Conservation (phyloP, 92 coral and sea anemone species). For the Nematostella vectensis region DNA sequence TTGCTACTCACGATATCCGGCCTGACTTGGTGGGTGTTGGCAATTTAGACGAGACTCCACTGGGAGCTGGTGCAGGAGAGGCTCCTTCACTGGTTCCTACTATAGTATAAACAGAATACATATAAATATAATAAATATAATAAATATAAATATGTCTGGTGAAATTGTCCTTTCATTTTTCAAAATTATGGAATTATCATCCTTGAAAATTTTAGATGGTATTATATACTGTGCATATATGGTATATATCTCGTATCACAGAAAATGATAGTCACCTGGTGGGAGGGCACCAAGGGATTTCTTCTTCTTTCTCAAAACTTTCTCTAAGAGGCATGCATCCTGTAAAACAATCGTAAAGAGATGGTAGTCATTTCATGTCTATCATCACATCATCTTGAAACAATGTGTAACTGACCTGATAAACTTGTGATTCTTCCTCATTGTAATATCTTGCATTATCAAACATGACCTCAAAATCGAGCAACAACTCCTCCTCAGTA, state of each 20-base stretch:
- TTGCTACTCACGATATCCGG: constrained; percentile 65
- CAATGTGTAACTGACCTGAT: constrained; percentile 81
- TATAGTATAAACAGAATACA: too few species aligned
- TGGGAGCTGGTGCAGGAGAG: constrained; percentile 13
- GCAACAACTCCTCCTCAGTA: constrained; percentile 76
- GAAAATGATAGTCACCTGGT: too few species aligned
- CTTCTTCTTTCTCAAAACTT: constrained; percentile 82
- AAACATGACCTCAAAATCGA: constrained; percentile 99
- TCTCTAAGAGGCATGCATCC: constrained; percentile 94
- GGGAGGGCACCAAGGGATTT: constrained; percentile 79
- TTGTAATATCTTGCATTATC: constrained; percentile 96
- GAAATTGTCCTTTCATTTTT: too few species aligned
- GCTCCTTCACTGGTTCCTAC: constrained; percentile 11
- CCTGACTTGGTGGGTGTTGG: constrained; percentile 93
- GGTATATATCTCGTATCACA: too few species aligned
- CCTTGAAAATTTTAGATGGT: too few species aligned
- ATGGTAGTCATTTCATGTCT: too few species aligned
- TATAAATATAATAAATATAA: too few species aligned
- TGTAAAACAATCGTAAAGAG: constrained; percentile 3
- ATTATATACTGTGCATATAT: too few species aligned
- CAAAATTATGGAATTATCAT: too few species aligned
- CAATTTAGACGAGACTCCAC: constrained; percentile 44
- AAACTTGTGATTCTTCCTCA: constrained; percentile 96
- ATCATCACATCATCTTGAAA: too few species aligned
- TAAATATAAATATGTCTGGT: too few species aligned